Percentiles rank a stretch among this genome's conserved stretches.
phyloP scores from a whole-genome alignment of 2,888 invertebrate species.

The Bimastos eiseni region DNA sequence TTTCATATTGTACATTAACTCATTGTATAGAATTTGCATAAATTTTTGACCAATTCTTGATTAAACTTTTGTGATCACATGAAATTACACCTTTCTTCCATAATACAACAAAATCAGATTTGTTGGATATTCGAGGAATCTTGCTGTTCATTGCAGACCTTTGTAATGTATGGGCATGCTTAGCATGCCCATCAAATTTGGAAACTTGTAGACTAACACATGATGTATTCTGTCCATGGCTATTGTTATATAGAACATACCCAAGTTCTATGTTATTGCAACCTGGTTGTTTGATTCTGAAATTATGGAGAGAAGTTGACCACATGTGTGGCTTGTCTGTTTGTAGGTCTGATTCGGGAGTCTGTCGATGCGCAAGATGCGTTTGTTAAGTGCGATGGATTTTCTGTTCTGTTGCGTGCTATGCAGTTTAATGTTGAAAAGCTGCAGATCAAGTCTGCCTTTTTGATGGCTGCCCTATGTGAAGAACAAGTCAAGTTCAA shows the following conservation, averaged over 20 bases:
- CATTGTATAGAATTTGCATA: too few relatives aligned
- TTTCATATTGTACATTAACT: too few relatives aligned
- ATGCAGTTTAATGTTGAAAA: conserved; percentile 68
- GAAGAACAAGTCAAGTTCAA: conserved; percentile 66
- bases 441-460: conserved; percentile 74
- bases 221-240: too few relatives aligned
- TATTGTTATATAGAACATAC: neutral
- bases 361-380: conserved; percentile 68
- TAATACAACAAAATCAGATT: too few relatives aligned
- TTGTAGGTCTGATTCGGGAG: conserved; percentile 71
- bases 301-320: neutral
- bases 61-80: too few relatives aligned
- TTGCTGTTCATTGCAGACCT: too few relatives aligned
- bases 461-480: conserved; percentile 72
- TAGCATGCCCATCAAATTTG: too few relatives aligned
- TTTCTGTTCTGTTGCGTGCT: conserved; percentile 69
- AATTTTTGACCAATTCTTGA: too few relatives aligned
- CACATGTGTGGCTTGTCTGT: neutral
- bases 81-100: too few relatives aligned
- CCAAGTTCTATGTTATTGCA: neutral
- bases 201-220: too few relatives aligned
- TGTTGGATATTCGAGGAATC: too few relatives aligned
- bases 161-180: too few relatives aligned
- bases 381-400: conserved; percentile 72
- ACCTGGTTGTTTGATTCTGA: neutral